Evolutionary conservation across 2,113 vertebrate species (phyloP).

Genomic region (Ceratotherium simum): DNA sequence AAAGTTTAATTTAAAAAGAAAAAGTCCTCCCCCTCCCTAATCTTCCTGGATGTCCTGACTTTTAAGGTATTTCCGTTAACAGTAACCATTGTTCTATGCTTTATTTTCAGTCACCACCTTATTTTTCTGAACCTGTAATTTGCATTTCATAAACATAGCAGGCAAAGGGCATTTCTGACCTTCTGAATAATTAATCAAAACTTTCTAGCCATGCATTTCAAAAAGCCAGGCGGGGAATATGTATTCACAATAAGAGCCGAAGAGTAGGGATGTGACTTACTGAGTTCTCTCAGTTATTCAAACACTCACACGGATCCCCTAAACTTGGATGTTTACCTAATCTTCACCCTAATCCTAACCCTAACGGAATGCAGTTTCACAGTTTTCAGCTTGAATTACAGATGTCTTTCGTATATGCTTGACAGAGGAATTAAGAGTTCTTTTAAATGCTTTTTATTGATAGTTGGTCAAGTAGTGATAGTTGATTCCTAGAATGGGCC

Average conservation of each 20-base stretch:
- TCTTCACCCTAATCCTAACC: neutral
- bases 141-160: slow-evolving; percentile 54
- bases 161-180: neutral
- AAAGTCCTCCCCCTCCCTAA: neutral
- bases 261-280: neutral
- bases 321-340: neutral
- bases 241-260: neutral
- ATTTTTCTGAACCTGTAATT: slow-evolving; percentile 41
- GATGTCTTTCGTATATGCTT: neutral
- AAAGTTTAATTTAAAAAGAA: slow-evolving; percentile 5
- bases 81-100: neutral
- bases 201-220: neutral
- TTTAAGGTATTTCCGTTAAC: neutral
- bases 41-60: neutral
- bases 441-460: neutral
- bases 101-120: neutral
- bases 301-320: neutral
- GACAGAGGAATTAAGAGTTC: neutral
- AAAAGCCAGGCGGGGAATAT: neutral
- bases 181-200: slow-evolving; percentile 64
- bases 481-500: neutral
- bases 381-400: slow-evolving; percentile 18
- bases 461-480: neutral
- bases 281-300: neutral
- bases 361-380: neutral